These are phyloP conservation scores for Anhinga anhinga DNA, from an alignment of 2,113 vertebrate species.

Conservation along the genomic window DNA sequence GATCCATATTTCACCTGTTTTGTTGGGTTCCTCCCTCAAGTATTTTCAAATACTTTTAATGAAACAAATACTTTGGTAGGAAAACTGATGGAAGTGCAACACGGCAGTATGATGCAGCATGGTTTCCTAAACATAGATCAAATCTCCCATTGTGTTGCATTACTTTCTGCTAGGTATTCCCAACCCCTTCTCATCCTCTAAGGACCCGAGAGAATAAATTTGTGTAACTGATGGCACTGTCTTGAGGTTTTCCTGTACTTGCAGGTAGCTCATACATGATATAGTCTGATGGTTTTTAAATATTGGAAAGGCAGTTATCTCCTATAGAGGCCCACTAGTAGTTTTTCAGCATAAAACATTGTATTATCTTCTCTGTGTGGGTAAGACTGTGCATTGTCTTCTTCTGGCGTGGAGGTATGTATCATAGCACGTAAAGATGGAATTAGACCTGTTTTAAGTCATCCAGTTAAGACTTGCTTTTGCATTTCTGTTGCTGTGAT, in stretches of 20 bases:
- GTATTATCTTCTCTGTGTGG: background rate
- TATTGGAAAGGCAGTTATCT: background rate
- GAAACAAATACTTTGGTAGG: background rate
- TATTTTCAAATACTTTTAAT: background rate
- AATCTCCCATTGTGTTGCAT: background rate
- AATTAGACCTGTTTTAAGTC: background rate
- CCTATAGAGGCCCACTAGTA: background rate
- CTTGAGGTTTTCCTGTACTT: background rate
- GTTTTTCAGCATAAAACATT: background rate
- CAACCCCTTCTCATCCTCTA: background rate
- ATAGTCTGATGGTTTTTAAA: background rate
- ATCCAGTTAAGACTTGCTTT: background rate
- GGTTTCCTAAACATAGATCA: background rate
- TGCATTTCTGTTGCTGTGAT: background rate
- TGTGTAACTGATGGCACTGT: background rate
- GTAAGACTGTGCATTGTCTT: background rate
- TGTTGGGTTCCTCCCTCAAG: background rate
- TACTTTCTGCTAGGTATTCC: background rate
- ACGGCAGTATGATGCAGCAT: background rate
- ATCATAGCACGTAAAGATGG: background rate
- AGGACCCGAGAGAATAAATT: background rate
- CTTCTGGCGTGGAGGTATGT: background rate
- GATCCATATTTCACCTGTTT: fast-evolving
- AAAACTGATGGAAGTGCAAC: background rate
- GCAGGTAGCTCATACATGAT: background rate